Evolutionary conservation across 2,888 invertebrate genomes (phyloP), one percentile per base, ranked within the genome.

Genomic region (Diaperis boleti): DNA sequence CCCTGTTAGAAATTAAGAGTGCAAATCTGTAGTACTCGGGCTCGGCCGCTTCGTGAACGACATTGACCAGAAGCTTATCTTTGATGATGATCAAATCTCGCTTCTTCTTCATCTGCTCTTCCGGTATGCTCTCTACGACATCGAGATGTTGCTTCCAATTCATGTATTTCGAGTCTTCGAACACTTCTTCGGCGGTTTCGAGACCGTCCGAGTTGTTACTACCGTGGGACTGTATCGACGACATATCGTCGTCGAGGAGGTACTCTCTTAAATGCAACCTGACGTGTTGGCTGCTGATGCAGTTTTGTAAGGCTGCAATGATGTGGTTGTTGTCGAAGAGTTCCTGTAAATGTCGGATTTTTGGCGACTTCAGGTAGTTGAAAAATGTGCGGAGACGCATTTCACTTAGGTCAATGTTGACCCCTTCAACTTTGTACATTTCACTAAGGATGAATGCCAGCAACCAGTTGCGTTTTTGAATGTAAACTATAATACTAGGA

Each of bases 391-490:
- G 84, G 0, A 86, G 86, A 10, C 89, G 82, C 26, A 76, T 69
- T 59, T 79, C 74, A 68, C 79, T 81, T 3, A 85, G 83, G 47
- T 87, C 86, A 69, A 85, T 83, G 83, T 71, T 85, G 79, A 64
- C 83, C 33, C 84, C 83, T 3, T 83, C 81, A 3, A 86, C 82
- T 0, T 84, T 83, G 69, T 89, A 86, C 65, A 90, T 86, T 74
- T 86, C 86, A 71, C 86, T 87, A 17, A 90, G 83, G n/a, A 90
- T 83, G 73, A 88, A 87, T 0, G 89, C 89, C 37, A 90, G 75
- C 0, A 90, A 82, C 89, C 90, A 89, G 72, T 89, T 89, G 66
- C 89, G 85, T 39, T 86, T 82, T 54, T 88, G 86, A 1, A 90
- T 83, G 72, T 89, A 90, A 1, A 85, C 85, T 13, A 89, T 81